Percentiles rank a stretch among this genome's conserved stretches.
phyloP scores from a whole-genome alignment of 2,113 vertebrate species.

The Malurus melanocephalus region DNA sequence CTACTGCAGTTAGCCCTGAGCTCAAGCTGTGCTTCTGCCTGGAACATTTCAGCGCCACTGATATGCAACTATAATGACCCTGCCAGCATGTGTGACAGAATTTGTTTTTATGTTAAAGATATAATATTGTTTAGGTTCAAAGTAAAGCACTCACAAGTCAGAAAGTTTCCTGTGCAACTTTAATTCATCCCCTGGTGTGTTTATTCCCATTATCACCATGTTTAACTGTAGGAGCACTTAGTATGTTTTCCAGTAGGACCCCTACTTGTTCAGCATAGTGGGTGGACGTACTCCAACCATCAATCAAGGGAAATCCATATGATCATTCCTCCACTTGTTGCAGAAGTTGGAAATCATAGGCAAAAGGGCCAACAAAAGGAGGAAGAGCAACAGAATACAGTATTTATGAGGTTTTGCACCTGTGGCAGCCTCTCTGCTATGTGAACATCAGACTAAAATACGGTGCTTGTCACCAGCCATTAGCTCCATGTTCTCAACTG shows the following conservation, averaged over 20 bases:
- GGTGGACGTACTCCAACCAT: background rate
- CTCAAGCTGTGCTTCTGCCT: constrained; percentile 45
- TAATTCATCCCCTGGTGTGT: constrained; percentile 25
- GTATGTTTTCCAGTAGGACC: constrained; percentile 34
- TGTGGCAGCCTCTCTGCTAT: background rate
- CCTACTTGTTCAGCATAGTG: background rate
- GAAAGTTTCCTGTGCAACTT: constrained; percentile 38
- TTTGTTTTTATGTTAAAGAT: constrained; percentile 13
- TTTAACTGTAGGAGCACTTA: constrained; percentile 38
- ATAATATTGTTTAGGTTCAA: constrained; percentile 47
- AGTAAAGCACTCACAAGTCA: constrained; percentile 28
- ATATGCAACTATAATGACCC: background rate
- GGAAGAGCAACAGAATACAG: background rate
- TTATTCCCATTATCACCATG: constrained; percentile 49
- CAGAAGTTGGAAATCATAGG: background rate
- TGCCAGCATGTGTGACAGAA: constrained; percentile 42
- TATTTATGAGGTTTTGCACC: background rate
- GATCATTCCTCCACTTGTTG: background rate
- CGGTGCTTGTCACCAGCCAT: rapidly evolving
- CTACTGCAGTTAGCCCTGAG: background rate
- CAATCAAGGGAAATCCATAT: constrained; percentile 19
- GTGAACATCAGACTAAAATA: background rate
- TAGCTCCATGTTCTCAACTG: background rate
- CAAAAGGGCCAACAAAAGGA: background rate
- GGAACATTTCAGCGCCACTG: constrained; percentile 44